These are phyloP conservation scores for Zootermopsis nevadensis DNA, from an alignment of 2,888 invertebrate species.

Conservation along the genomic window DNA sequence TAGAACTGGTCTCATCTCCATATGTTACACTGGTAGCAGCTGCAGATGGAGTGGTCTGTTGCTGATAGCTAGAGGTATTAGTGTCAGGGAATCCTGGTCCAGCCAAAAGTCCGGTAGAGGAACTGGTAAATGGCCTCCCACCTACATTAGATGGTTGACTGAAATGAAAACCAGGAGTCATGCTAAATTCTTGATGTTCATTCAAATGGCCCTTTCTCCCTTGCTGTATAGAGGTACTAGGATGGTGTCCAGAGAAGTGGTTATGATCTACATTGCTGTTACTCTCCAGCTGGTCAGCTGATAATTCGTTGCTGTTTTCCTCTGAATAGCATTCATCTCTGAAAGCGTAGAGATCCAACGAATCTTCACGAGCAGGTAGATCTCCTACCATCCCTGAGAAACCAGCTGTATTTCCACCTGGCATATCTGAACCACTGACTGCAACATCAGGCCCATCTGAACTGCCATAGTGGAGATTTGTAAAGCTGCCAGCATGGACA, in stretches of 20 bases:
- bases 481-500: conserved; percentile 74
- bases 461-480: conserved; percentile 75
- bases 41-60: conserved; percentile 26
- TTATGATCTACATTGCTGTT: conserved; percentile 32
- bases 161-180: conserved; percentile 46
- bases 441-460: conserved; percentile 61
- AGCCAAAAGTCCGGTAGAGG: conserved; percentile 35
- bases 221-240: conserved; percentile 17
- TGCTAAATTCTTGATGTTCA: conserved; percentile 47
- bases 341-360: conserved; percentile 71
- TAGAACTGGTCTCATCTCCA: conserved; percentile 42
- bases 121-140: conserved; percentile 38
- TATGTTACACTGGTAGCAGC: conserved; percentile 37
- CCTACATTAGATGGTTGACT: conserved; percentile 37
- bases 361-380: conserved; percentile 68
- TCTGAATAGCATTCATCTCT: conserved; percentile 71
- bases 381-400: conserved; percentile 58
- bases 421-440: conserved; percentile 55
- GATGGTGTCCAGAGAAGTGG: conserved; percentile 19
- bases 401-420: conserved; percentile 56
- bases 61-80: conserved; percentile 16
- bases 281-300: conserved; percentile 40
- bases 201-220: conserved; percentile 30
- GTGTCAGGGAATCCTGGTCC: conserved; percentile 42
- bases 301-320: conserved; percentile 64